A percentile compares a stretch with the other conserved stretches of the same genome.
Conservation (phyloP, 2,888 invertebrate genomes). For the Eulithis testata region DNA sequence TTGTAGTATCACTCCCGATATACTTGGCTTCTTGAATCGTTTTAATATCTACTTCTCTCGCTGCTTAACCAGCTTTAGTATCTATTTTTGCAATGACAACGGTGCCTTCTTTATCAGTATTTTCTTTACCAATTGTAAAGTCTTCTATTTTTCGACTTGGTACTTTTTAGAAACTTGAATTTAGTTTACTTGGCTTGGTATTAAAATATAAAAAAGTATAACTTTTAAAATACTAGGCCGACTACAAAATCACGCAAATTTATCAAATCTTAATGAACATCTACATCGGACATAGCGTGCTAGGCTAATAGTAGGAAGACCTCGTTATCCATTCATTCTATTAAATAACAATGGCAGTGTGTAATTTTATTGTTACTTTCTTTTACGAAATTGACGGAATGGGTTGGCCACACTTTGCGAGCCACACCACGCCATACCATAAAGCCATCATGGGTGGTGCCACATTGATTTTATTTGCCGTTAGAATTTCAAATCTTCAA, state of each 20-base stretch:
- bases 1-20: not conserved
- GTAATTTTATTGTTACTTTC: conserved; percentile 49
- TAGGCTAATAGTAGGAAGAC: conserved; percentile 37
- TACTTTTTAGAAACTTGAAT: no score
- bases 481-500: conserved; percentile 46
- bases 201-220: no score
- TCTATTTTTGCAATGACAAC: not conserved
- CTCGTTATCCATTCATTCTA: conserved; percentile 37
- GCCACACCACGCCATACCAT: not conserved
- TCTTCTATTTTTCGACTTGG: no score
- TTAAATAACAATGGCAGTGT: conserved; percentile 42
- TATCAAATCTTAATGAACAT: conserved; percentile 41
- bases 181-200: no score
- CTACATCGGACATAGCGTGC: conserved; percentile 32
- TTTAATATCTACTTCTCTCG: no score
- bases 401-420: conserved; percentile 13
- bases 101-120: not conserved
- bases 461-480: conserved; percentile 26
- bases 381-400: conserved; percentile 35
- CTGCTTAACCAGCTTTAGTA: no score
- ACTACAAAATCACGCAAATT: conserved; percentile 12
- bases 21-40: not conserved
- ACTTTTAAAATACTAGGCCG: no score
- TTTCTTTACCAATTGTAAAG: not conserved
- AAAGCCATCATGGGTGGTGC: conserved; percentile 17